phyloP scores from a whole-genome alignment of 2,888 invertebrate species.

The Sesia bembeciformis region DNA sequence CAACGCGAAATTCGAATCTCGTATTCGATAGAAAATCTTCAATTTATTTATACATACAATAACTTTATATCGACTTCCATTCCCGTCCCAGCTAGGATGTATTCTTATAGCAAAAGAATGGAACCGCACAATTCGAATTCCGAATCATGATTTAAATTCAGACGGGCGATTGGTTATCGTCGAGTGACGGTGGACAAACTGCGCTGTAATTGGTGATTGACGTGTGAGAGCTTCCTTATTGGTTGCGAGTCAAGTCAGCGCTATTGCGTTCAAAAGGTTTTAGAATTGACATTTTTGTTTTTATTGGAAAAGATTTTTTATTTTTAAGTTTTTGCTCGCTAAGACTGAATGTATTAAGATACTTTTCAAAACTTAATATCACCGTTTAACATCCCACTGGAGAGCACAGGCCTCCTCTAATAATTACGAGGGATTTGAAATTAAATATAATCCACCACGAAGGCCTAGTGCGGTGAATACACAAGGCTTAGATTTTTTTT shows the following conservation, averaged over 20 bases:
- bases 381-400: too few relatives aligned
- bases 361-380: too few relatives aligned
- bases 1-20: too few relatives aligned
- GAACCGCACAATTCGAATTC: slow-evolving; percentile 32
- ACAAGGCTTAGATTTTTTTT: too few relatives aligned
- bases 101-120: not conserved
- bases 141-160: slow-evolving; percentile 48
- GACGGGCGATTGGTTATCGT: slow-evolving; percentile 45
- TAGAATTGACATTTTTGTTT: not conserved
- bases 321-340: too few relatives aligned
- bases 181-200: slow-evolving; percentile 54
- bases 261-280: not conserved
- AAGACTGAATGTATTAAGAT: too few relatives aligned
- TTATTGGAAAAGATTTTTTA: not conserved
- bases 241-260: slow-evolving; percentile 17
- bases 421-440: too few relatives aligned
- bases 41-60: not conserved
- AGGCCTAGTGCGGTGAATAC: too few relatives aligned
- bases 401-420: too few relatives aligned
- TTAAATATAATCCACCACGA: too few relatives aligned
- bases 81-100: not conserved
- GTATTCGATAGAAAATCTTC: too few relatives aligned
- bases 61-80: not conserved
- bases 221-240: slow-evolving; percentile 63
- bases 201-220: slow-evolving; percentile 68